Conservation (phyloP, 2,888 invertebrate species). For the Apomyelois bistriatella region DNA sequence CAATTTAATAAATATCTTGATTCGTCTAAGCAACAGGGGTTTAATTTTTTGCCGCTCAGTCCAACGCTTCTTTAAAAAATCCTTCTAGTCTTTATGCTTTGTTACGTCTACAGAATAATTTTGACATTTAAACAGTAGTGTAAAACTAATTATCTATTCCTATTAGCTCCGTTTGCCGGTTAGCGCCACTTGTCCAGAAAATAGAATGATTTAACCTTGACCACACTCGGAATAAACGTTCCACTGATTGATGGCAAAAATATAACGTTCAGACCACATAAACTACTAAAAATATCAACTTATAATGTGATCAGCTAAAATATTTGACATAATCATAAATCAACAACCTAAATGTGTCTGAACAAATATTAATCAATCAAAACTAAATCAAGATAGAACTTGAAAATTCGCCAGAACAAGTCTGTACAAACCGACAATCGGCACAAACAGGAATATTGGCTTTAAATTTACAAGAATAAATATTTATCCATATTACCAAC, state of each 20-base stretch:
- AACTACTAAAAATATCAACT: no score
- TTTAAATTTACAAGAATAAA: background rate
- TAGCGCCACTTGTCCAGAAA: background rate
- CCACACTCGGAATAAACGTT: background rate
- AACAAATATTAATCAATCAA: no score
- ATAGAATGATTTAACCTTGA: background rate
- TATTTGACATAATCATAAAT: no score
- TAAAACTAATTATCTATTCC: slow-evolving; percentile 14
- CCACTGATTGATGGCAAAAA: background rate
- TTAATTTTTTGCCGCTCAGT: no score
- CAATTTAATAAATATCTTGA: no score
- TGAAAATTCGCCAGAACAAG: no score
- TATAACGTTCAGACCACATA: background rate
- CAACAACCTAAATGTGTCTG: no score
- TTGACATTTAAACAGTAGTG: slow-evolving; percentile 36
- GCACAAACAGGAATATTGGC: background rate
- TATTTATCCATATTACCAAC: background rate
- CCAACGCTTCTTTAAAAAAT: no score
- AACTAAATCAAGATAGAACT: no score
- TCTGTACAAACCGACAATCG: background rate
- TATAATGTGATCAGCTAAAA: no score
- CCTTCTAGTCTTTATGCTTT: background rate
- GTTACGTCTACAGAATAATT: slow-evolving; percentile 15
- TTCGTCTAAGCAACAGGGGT: no score
- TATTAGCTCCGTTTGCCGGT: background rate